Evolutionary conservation across 1,140 invertebrate genomes (phyloP).

Genomic region (Leptopilina clavipes): DNA sequence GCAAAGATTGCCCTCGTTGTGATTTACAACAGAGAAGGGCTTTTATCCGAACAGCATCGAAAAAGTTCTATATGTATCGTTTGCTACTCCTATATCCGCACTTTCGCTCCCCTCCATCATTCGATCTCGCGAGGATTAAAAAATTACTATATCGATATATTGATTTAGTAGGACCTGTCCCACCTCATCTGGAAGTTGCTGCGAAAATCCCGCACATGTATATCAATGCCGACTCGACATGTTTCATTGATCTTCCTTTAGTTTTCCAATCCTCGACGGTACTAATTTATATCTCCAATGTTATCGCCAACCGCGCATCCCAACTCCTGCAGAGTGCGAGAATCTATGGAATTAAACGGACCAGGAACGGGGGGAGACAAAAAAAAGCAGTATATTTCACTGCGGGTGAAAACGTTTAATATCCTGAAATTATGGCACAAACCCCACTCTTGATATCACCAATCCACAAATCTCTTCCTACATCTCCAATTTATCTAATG

Average conservation of each 20-base stretch:
- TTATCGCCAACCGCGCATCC: slow-evolving; percentile 13
- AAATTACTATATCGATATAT: slow-evolving; percentile 67
- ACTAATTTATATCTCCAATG: slow-evolving; percentile 53
- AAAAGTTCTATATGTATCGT: slow-evolving; percentile 12
- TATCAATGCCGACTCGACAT: slow-evolving; percentile 43
- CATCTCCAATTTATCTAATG: background rate
- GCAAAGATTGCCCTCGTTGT: slow-evolving; percentile 58
- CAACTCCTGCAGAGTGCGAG: slow-evolving; percentile 17
- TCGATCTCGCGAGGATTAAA: slow-evolving; percentile 62
- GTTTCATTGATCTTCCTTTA: slow-evolving; percentile 59
- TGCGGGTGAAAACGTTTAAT: slow-evolving; percentile 25
- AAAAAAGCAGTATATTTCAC: background rate
- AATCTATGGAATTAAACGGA: slow-evolving; percentile 23
- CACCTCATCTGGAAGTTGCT: slow-evolving; percentile 31
- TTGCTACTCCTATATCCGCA: slow-evolving; percentile 44
- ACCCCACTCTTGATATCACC: background rate
- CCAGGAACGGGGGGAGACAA: slow-evolving; percentile 16
- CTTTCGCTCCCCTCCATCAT: too few species aligned
- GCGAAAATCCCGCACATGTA: slow-evolving; percentile 54
- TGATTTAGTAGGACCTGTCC: slow-evolving; percentile 55
- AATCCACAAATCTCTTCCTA: background rate
- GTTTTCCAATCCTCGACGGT: slow-evolving; percentile 42
- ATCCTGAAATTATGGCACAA: background rate
- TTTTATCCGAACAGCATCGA: slow-evolving; percentile 54
- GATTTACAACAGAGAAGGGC: slow-evolving; percentile 66